phyloP scores from a whole-genome alignment of 2,888 invertebrate species.

The Argyra leucocephala region DNA sequence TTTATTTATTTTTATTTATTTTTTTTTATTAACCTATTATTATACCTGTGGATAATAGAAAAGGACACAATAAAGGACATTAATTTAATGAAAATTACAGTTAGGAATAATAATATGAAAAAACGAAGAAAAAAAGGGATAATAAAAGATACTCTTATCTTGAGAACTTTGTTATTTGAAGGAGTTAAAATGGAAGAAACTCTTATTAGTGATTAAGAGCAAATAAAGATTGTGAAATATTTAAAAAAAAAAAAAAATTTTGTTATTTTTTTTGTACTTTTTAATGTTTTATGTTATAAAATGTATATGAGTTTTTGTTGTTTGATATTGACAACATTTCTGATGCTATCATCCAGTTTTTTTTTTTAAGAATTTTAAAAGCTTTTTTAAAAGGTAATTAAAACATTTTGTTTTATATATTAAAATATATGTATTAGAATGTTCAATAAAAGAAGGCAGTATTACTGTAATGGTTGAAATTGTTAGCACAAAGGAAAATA shows the following conservation, averaged over 20 bases:
- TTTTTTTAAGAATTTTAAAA: too few relatives aligned
- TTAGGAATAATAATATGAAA: neutral
- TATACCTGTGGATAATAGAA: neutral
- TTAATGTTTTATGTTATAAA: too few relatives aligned
- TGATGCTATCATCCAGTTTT: too few relatives aligned
- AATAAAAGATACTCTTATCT: neutral
- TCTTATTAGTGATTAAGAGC: neutral
- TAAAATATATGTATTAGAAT: too few relatives aligned
- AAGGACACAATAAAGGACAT: neutral
- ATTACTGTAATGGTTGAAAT: too few relatives aligned
- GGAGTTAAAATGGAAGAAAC: neutral
- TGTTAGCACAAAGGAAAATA: too few relatives aligned
- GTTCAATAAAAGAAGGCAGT: too few relatives aligned
- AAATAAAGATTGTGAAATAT: neutral
- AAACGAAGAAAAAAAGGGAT: neutral
- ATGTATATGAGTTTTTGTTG: too few relatives aligned
- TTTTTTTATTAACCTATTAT: neutral
- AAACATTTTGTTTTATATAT: too few relatives aligned
- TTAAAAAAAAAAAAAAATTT: neutral
- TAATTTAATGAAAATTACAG: neutral
- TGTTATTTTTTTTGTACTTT: neutral
- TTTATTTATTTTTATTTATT: too few relatives aligned
- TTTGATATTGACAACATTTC: too few relatives aligned
- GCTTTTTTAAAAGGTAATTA: too few relatives aligned
- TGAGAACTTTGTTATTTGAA: neutral